These are phyloP conservation scores for Theodoxus fluviatilis DNA, from an alignment of 2,888 invertebrate species.

Conservation along the genomic window DNA sequence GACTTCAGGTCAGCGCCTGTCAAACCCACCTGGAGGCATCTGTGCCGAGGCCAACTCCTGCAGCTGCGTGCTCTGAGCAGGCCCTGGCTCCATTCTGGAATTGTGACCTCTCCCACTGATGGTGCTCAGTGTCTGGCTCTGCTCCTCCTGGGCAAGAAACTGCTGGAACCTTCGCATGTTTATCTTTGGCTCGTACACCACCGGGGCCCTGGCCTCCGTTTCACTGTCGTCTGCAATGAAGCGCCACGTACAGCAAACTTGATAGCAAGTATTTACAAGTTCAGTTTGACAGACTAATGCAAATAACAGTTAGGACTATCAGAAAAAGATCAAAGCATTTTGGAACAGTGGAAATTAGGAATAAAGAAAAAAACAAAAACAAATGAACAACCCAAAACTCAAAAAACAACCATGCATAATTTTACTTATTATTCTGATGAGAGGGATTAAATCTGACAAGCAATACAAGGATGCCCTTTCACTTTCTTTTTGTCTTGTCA, in stretches of 20 bases:
- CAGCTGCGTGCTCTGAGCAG: constrained; percentile 48
- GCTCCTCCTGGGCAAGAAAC: constrained; percentile 50
- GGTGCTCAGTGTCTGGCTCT: constrained; percentile 45
- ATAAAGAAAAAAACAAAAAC: no score
- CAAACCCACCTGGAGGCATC: background rate
- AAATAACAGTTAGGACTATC: no score
- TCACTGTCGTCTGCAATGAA: constrained; percentile 42
- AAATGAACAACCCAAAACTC: no score
- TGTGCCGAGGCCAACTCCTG: constrained; percentile 34
- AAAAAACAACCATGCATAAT: no score
- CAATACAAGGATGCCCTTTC: no score
- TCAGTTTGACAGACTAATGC: no score
- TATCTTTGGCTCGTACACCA: constrained; percentile 51
- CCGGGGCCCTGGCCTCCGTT: constrained; percentile 36
- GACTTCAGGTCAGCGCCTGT: background rate
- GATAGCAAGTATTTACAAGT: no score
- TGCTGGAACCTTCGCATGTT: constrained; percentile 55
- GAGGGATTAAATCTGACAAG: no score
- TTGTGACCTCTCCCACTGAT: constrained; percentile 46
- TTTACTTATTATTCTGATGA: no score
- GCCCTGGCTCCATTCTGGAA: constrained; percentile 40
- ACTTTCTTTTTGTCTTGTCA: no score
- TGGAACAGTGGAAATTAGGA: constrained; percentile 7
- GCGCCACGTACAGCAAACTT: no score
- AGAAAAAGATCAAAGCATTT: no score